Evolutionary conservation across 2,888 invertebrate species (phyloP).

Genomic region (Caenorhabditis wallacei): DNA sequence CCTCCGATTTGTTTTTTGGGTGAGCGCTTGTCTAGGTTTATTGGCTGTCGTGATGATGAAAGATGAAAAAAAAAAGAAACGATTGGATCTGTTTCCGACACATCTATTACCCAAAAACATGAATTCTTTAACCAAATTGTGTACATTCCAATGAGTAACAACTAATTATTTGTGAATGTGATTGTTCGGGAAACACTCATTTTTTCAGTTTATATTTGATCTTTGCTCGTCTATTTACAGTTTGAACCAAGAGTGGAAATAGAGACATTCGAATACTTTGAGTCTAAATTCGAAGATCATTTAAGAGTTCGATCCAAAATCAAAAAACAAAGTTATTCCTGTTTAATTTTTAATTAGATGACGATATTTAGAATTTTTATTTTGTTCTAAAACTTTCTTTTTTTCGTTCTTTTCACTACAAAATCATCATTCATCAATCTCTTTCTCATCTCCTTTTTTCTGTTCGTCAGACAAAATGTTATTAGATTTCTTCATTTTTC

Average conservation of each 20-base stretch:
- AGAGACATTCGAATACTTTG: too few species aligned
- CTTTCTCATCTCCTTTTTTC: conserved; percentile 10
- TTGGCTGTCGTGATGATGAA: conserved; percentile 30
- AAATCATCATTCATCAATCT: conserved; percentile 24
- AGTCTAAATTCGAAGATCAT: too few species aligned
- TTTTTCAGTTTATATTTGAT: neutral
- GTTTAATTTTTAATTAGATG: neutral
- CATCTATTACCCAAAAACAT: conserved; percentile 26
- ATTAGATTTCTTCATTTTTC: conserved; percentile 2
- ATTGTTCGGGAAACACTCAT: conserved; percentile 5
- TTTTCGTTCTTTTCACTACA: neutral
- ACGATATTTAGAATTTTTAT: conserved; percentile 7
- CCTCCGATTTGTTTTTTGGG: conserved; percentile 48
- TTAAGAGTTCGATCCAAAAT: neutral
- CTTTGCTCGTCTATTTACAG: neutral
- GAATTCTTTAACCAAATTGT: conserved; percentile 3
- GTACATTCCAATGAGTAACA: conserved; percentile 11
- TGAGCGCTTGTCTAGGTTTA: conserved; percentile 32
- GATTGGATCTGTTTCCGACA: conserved; percentile 38
- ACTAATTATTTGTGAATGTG: conserved; percentile 21
- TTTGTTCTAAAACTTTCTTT: neutral
- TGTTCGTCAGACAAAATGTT: conserved; percentile 26
- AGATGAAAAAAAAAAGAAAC: neutral
- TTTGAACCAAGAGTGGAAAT: too few species aligned
- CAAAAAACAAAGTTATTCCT: neutral